Base-by-base conservation (phyloP, 2,888 invertebrate species). In the Eupithecia tripunctaria region DNA sequence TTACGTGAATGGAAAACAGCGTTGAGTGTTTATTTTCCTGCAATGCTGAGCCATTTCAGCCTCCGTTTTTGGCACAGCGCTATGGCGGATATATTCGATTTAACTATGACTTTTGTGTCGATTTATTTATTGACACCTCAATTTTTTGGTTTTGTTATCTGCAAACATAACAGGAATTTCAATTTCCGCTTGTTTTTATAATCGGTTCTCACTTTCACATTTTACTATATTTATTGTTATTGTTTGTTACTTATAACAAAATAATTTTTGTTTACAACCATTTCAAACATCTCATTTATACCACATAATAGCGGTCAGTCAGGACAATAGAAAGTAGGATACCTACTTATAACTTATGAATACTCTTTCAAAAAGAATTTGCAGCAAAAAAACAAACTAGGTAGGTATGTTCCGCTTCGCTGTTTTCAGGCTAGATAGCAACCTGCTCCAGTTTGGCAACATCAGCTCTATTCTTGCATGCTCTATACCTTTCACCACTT, bases 401-500 rank as follows among this genome's bases (percentile, higher is more conserved):
- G n/a, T 21, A 21, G 12, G n/a, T 29, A 5, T 60, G 60, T 60
- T 29, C 29, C 14, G 60, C 15, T 60, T 60, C 15, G 2, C 18
- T 18, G 29, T 29, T 60, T 60, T 29, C 60, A 29, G 6, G 29
- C 56, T 56, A 21, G 25, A 56, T 21, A 56, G 18, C 29, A 29
- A 29, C 60, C 15, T 18, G 29, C 29, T 60, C 60, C 64, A 64
- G 64, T 38, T 64, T 38, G 7, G 38, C 18, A 67, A 38, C 56
- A 67, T 68, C 73, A 73, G 70, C 73, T 64, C 67, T 64, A 56
- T 59, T 43, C 36, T 56, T 14, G 12, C 62, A 63, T 21, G 62
- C 21, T 21, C 51, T 21, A 25, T 56, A 56, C 56, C 70, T 29
- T 36, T 60, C 25, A 51, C 59, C 47, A 21, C 59, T 70, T 73